Conservation (phyloP, 2,888 invertebrate species). For the Rhynchonema sp. region DNA sequence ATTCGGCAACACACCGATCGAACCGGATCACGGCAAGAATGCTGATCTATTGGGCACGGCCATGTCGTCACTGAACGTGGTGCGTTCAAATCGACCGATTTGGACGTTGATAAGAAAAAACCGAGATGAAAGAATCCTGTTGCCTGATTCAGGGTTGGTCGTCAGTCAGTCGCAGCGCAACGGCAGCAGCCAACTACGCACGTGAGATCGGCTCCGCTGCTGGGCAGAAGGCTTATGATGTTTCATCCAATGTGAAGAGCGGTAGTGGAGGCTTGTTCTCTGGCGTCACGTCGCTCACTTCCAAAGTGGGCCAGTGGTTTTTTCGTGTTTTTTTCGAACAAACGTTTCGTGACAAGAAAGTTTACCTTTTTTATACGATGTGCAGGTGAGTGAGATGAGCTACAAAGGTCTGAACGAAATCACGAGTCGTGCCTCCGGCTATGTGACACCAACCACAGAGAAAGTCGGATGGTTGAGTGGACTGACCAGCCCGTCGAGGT, state of each 20-base stretch:
- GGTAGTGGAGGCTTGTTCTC: not conserved
- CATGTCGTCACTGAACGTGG: not conserved
- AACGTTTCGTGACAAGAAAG: not conserved
- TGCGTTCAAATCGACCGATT: not conserved
- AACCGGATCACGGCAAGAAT: not conserved
- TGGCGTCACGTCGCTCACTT: not conserved
- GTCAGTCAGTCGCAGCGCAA: constrained; percentile 3
- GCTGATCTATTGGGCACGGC: not conserved
- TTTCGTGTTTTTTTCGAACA: no score
- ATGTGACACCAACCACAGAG: not conserved
- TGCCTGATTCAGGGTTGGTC: constrained; percentile 7
- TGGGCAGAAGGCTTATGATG: not conserved
- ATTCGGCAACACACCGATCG: constrained; percentile 6
- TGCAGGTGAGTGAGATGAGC: not conserved
- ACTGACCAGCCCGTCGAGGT: not conserved
- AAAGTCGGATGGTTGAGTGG: not conserved
- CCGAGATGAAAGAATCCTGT: not conserved
- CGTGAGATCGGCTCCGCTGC: constrained; percentile 4
- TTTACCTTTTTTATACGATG: not conserved
- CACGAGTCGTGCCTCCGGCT: not conserved
- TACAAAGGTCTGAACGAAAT: not conserved
- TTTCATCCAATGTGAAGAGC: not conserved
- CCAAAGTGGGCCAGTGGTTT: not conserved
- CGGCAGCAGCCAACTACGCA: constrained; percentile 2
- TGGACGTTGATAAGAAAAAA: no score